Percentiles rank a stretch among this genome's conserved stretches.
Conservation (phyloP, 2,113 vertebrate genomes). For the Ceuthmochares aereus region DNA sequence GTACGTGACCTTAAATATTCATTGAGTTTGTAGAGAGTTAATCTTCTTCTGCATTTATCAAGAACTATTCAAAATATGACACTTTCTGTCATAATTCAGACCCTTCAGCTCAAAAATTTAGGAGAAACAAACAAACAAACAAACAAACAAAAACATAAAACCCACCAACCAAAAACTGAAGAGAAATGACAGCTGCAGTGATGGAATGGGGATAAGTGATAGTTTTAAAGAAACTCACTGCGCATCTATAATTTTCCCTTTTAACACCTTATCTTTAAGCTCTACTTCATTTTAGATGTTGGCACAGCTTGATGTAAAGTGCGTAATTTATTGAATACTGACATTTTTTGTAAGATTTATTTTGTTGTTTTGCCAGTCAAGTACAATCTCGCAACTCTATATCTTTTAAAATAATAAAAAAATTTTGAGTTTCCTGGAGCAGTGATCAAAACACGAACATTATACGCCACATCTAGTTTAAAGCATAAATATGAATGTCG, state of each 20-base stretch:
- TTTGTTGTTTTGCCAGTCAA: conserved; percentile 56
- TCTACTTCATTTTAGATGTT: conserved; percentile 31
- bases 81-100: conserved; percentile 34
- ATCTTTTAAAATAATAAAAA: neutral
- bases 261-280: conserved; percentile 50
- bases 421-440: conserved; percentile 31
- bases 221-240: conserved; percentile 18
- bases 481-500: conserved; percentile 27
- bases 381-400: neutral
- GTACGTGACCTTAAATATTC: conserved; percentile 33
- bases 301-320: neutral
- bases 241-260: conserved; percentile 42
- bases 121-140: neutral
- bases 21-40: neutral
- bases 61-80: conserved; percentile 1
- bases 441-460: conserved; percentile 44
- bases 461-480: conserved; percentile 32
- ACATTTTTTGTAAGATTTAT: conserved; percentile 45
- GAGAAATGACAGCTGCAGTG: conserved; percentile 10
- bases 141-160: too few relatives aligned
- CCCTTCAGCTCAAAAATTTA: neutral
- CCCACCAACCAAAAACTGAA: neutral
- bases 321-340: conserved; percentile 37
- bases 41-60: neutral
- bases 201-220: conserved; percentile 39